Evolutionary conservation across 2,888 invertebrate species (phyloP).

Genomic region (Dendrolimus pini): DNA sequence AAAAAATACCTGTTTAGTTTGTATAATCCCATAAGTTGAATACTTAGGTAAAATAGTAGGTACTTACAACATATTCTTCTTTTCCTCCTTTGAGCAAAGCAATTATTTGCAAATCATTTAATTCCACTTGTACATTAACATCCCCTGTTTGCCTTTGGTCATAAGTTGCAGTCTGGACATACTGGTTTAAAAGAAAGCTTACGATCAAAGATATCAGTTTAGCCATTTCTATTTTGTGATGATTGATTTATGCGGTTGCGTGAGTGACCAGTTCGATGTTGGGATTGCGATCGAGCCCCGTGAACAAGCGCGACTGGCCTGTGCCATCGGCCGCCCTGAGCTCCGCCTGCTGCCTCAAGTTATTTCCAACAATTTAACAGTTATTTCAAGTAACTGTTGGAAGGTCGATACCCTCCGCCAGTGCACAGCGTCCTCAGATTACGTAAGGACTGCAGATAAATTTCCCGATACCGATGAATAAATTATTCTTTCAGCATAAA

Average conservation of each 20-base stretch:
- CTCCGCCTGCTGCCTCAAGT: constrained; percentile 49
- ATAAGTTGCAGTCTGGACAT: constrained; percentile 35
- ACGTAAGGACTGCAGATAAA: constrained; percentile 52
- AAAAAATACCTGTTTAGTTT: too few species aligned
- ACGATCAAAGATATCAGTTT: constrained; percentile 20
- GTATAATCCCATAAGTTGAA: too few species aligned
- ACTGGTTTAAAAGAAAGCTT: constrained; percentile 25
- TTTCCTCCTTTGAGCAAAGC: constrained; percentile 79
- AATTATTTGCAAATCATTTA: constrained; percentile 86
- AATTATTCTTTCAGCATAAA: too few species aligned
- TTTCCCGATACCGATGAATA: constrained; percentile 4
- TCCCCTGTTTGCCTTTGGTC: constrained; percentile 89
- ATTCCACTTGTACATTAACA: constrained; percentile 85
- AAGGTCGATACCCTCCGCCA: constrained; percentile 71
- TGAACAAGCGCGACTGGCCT: constrained; percentile 45
- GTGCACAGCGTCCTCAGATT: constrained; percentile 55
- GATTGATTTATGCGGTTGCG: constrained; percentile 5
- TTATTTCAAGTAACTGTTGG: constrained; percentile 68
- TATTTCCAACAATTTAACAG: constrained; percentile 73
- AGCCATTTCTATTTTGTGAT: constrained; percentile 23
- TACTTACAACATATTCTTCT: constrained; percentile 77
- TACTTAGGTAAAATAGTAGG: too few species aligned
- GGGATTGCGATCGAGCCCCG: constrained; percentile 43
- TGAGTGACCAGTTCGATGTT: constrained; percentile 4
- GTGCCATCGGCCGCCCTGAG: constrained; percentile 41